Evolutionary conservation across 2,797 vertebrate species (phyloP).

Genomic region (Scyliorhinus canicula): DNA sequence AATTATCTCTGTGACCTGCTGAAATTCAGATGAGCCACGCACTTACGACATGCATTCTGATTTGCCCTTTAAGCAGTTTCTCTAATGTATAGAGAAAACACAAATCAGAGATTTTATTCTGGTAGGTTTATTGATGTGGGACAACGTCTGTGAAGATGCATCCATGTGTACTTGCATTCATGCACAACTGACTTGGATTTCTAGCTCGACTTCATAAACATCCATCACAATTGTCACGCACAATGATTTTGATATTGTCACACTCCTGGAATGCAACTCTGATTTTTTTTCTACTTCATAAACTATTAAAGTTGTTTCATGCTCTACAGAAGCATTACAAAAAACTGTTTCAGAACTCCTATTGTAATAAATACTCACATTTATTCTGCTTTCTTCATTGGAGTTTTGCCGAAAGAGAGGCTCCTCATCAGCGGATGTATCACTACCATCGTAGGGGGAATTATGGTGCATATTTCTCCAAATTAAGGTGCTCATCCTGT

Average conservation of each 20-base stretch:
- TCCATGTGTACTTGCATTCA: neutral
- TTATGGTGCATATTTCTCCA: slow-evolving; percentile 41
- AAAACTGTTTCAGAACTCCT: neutral
- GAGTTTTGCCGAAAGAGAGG: slow-evolving; percentile 41
- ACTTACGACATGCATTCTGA: neutral
- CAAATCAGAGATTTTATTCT: slow-evolving; percentile 8
- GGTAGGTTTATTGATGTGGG: neutral
- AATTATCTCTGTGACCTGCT: neutral
- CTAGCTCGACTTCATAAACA: neutral
- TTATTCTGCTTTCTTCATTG: slow-evolving; percentile 39
- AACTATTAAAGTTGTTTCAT: neutral
- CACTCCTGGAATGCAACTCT: neutral
- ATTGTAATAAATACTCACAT: slow-evolving; percentile 30
- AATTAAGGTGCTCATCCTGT: slow-evolving; percentile 42
- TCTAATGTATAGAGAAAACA: neutral
- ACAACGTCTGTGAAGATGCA: neutral
- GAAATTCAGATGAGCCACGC: neutral
- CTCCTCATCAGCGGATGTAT: slow-evolving; percentile 42
- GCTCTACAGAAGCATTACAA: neutral
- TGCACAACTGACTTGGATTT: neutral
- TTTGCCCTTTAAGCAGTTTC: neutral
- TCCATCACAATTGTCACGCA: neutral
- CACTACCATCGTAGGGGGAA: neutral
- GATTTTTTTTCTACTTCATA: slow-evolving; percentile 17
- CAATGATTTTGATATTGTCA: neutral